Percentiles rank a stretch among this genome's conserved stretches.
Conservation (phyloP, 2,888 invertebrate species). For the Cryptus armator region DNA sequence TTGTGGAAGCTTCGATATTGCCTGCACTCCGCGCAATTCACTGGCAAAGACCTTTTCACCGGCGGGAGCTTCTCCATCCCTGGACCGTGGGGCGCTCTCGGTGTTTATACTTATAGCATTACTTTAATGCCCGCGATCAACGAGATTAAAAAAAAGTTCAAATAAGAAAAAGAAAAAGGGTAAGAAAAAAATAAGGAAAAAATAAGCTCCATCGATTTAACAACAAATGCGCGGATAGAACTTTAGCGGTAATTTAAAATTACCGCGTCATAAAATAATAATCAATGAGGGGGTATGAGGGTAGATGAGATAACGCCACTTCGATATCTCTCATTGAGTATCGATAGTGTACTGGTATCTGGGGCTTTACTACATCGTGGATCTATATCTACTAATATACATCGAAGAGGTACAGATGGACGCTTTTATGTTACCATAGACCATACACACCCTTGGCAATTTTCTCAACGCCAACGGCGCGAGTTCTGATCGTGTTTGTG, state of each 20-base stretch:
- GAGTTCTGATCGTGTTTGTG: slow-evolving; percentile 37
- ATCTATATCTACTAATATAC: slow-evolving; percentile 10
- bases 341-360: slow-evolving; percentile 21
- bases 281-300: slow-evolving; percentile 32
- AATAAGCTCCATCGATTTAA: slow-evolving; percentile 18
- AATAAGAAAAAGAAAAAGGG: background rate
- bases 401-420: slow-evolving; percentile 49
- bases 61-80: slow-evolving; percentile 23
- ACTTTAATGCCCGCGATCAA: slow-evolving; percentile 46
- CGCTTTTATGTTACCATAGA: slow-evolving; percentile 48
- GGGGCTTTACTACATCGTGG: slow-evolving; percentile 36
- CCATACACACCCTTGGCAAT: slow-evolving; percentile 41
- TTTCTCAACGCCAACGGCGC: slow-evolving; percentile 58
- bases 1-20: slow-evolving; percentile 45
- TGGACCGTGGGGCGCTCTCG: slow-evolving; percentile 2
- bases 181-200: background rate
- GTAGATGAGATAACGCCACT: slow-evolving; percentile 21
- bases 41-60: slow-evolving; percentile 37
- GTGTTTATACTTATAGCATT: slow-evolving; percentile 56
- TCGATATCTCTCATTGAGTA: slow-evolving; percentile 49
- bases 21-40: slow-evolving; percentile 32
- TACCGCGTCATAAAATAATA: slow-evolving; percentile 56
- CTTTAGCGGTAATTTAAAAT: slow-evolving; percentile 49
- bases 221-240: slow-evolving; percentile 41
- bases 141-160: slow-evolving; percentile 9